Percentiles rank a stretch among this genome's conserved stretches.
These are phyloP conservation scores for Okapia johnstoni DNA, from an alignment of 2,113 vertebrate genomes.

Conservation along the genomic window DNA sequence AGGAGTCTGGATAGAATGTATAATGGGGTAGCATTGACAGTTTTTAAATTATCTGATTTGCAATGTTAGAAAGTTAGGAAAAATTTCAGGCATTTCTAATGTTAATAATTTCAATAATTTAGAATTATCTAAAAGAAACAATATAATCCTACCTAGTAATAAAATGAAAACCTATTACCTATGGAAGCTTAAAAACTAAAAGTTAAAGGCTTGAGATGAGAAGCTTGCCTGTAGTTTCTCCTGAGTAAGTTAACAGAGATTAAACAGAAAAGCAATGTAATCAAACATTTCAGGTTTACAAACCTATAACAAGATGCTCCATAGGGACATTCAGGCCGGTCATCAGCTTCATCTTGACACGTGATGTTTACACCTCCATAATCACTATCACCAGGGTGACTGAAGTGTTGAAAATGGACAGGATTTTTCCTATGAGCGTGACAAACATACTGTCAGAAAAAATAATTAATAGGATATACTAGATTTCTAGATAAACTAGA, in stretches of 20 bases:
- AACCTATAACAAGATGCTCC: constrained; percentile 84
- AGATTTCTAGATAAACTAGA: not conserved
- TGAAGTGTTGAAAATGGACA: constrained; percentile 83
- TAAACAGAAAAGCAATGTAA: not conserved
- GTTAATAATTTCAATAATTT: not conserved
- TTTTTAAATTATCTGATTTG: constrained; percentile 1
- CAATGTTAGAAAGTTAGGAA: not conserved
- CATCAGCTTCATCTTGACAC: constrained; percentile 45
- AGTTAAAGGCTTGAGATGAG: not conserved
- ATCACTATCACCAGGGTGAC: constrained; percentile 83
- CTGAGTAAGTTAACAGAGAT: not conserved
- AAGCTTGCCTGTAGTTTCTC: not conserved
- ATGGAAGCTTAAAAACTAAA: not conserved
- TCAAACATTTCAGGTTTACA: not conserved
- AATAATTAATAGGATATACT: not conserved
- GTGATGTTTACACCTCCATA: constrained; percentile 25
- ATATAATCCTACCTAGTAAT: not conserved
- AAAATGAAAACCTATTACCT: constrained; percentile 4
- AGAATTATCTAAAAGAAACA: not conserved
- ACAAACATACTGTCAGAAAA: not conserved
- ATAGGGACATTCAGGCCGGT: constrained; percentile 80
- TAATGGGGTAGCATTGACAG: not conserved
- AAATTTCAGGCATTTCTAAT: not conserved
- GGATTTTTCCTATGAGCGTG: constrained; percentile 82
- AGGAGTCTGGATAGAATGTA: not conserved